Evolutionary conservation across 2,113 vertebrate species (phyloP), one percentile per base, ranked within the genome.

Genomic region (Elaphurus davidianus): DNA sequence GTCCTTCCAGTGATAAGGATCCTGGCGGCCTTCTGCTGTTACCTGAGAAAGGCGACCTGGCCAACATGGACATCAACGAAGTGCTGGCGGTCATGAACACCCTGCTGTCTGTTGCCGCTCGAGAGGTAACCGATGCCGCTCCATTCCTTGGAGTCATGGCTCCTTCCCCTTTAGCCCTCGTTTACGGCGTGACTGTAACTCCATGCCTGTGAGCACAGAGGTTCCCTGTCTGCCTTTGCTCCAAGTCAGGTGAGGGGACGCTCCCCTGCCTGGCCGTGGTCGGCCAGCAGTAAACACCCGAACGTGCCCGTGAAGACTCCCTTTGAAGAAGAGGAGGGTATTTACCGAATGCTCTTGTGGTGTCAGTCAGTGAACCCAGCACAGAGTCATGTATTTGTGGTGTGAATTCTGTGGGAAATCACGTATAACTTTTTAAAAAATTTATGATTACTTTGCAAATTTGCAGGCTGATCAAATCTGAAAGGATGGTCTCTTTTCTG

Each of bases 11-110:
- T 97, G 99, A 99, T 95, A 99, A 99, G 87, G 99, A 99, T 98
- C 99, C 99, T 8, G 99, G 99, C 52, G 99, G 99, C 91, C 99
- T 99, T 84, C 98, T 99, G 2, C 54, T 99, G 91, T 98, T 99
- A 71, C 99, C 99, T 25, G 99, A 99, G 74, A 99, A 99, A 98
- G 99, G 99, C 33, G 98, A 99, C 43, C 98, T 99, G 36, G 89
- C 98, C 2, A 98, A 99, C 97, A 99, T 99, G 97, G 99, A 99
- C 96, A 99, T 99, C 96, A 98, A 98, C 9, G 99, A 99, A 83
- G 99, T 99, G 21, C 98, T 99, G 9, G 99, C 98, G 0, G 99
- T 99, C 96, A 99, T 99, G 99, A 99, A 99, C 95, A 99, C 99
- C 0, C 99, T 99, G 93, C 98, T 99, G 1, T 98, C 99, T 3